Evolutionary conservation across 2,888 invertebrate species (phyloP), one percentile per base, ranked within the genome.

Genomic region (Lithophane leautieri): DNA sequence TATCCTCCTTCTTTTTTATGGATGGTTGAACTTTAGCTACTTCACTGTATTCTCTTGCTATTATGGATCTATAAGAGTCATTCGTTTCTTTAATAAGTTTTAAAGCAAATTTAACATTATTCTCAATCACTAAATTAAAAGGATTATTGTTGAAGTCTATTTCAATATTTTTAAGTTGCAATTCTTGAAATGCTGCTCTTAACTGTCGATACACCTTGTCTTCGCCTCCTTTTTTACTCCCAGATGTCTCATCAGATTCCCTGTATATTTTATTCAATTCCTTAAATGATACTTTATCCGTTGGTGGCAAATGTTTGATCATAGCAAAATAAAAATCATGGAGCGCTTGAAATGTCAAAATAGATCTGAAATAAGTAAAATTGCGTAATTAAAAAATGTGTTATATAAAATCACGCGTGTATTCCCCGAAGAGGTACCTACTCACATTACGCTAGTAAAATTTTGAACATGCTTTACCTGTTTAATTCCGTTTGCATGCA

Each of bases 401-500:
- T 44, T 44, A n/a, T 1, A 65, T 65, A 19, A 34, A 44, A 71
- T 58, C 25, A 7, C 19, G 14, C 2, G 19, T 67, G 4, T 50
- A 34, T 52, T 22, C 8, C 12, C 19, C 34, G 25, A 40, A 9
- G 6, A 25, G 8, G 8, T n/a, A 28, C 22, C 22, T 62, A 42
- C 28, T 62, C 6, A 62, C 11, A n/a, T 44, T 66, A 50, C 9
- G 12, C 12, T 42, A 25, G 44, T 25, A 11, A 44, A 22, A n/a
- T 19, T 44, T 44, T n/a, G 4, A 80, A 69, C 4, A 42, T 94
- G 93, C 93, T 34, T 93, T 92, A 93, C 95, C 97, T 94, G 88
- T 97, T 97, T 19, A 97, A 69, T 93, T 98, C 98, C n/a, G 97
- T 88, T 90, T 97, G 97, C 93, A 97, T 94, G 63, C 97, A 96